phyloP scores from a whole-genome alignment of 2,113 vertebrate species.

The Steatornis caripensis region DNA sequence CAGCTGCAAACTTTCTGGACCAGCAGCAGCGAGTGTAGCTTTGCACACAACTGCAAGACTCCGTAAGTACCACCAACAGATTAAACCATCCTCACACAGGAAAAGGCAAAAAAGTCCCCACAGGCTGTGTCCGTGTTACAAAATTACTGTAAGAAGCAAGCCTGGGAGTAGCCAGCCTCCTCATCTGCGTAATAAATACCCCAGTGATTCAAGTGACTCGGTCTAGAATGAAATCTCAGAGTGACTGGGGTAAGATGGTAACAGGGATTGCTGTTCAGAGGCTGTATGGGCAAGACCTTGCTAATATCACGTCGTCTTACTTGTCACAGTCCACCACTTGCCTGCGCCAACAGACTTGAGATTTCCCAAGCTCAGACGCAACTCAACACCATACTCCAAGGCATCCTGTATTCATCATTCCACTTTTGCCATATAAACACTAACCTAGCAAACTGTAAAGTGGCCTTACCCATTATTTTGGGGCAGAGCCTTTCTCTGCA shows the following conservation, averaged over 20 bases:
- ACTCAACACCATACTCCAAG: not conserved
- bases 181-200: not conserved
- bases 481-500: not conserved
- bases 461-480: not conserved
- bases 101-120: not conserved
- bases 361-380: not conserved
- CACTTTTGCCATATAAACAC: not conserved
- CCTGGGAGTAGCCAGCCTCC: not conserved
- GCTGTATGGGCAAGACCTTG: not conserved
- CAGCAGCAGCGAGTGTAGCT: not conserved
- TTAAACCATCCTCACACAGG: not conserved
- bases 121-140: not conserved
- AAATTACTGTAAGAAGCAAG: not conserved
- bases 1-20: not conserved
- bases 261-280: not conserved
- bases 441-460: not conserved
- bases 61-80: fast-evolving
- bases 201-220: not conserved
- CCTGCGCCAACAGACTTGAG: not conserved
- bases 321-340: not conserved
- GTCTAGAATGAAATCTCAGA: not conserved
- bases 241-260: not conserved
- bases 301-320: not conserved
- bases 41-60: not conserved
- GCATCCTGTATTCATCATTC: not conserved